Conservation (phyloP, 2,888 invertebrate genomes). For the Cataglyphis rosenhaueri region DNA sequence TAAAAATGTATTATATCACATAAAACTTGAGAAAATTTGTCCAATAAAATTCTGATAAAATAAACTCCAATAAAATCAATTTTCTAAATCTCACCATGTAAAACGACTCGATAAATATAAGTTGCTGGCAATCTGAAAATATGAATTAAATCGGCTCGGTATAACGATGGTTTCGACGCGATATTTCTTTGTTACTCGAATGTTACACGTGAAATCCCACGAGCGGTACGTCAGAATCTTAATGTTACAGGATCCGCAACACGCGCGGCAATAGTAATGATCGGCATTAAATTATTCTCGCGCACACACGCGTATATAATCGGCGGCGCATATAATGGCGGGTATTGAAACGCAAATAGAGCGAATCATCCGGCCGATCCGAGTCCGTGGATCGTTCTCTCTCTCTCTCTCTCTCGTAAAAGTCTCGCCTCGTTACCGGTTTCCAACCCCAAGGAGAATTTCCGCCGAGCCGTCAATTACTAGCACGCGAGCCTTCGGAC, state of each 20-base stretch:
- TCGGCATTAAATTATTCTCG: constrained; percentile 69
- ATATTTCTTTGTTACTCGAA: constrained; percentile 13
- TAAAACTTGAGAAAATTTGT: not conserved
- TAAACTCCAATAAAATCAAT: too few relatives aligned
- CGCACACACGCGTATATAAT: constrained; percentile 63
- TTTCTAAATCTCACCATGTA: not conserved
- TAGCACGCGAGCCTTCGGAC: constrained; percentile 71
- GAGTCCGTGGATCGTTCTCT: constrained; percentile 46
- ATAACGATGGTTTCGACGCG: not conserved
- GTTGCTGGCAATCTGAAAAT: not conserved
- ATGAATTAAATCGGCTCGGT: not conserved
- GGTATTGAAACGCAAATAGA: constrained; percentile 70
- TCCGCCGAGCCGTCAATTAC: constrained; percentile 71
- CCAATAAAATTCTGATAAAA: not conserved
- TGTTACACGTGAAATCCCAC: not conserved
- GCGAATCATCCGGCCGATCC: constrained; percentile 55
- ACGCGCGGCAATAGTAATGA: constrained; percentile 41
- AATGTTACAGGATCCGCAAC: not conserved
- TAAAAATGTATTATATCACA: not conserved
- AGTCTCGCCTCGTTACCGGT: constrained; percentile 73
- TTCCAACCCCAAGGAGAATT: constrained; percentile 67
- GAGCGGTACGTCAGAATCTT: not conserved
- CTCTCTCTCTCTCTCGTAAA: constrained; percentile 52
- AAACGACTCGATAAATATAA: not conserved
- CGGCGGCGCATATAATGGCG: constrained; percentile 60